phyloP scores from a whole-genome alignment of 2,888 invertebrate genomes.

The Antheraea yamamai region DNA sequence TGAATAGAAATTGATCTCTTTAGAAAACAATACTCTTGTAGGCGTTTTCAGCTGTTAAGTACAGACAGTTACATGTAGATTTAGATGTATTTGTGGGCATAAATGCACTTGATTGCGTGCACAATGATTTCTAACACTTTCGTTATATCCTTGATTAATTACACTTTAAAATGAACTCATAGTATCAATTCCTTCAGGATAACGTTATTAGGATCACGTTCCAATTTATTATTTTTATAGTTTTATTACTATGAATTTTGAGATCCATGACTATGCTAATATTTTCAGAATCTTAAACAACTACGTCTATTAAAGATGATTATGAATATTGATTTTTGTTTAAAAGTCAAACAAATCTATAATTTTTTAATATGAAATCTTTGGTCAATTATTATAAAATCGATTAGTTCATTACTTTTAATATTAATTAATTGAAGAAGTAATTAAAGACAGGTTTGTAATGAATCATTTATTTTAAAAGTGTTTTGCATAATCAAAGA shows the following conservation, averaged over 20 bases:
- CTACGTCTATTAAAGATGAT: background rate
- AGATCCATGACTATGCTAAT: background rate
- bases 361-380: background rate
- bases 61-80: background rate
- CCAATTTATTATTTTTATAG: background rate
- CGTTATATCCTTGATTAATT: background rate
- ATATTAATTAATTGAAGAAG: background rate
- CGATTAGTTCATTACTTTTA: background rate
- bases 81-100: background rate
- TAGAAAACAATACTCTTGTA: conserved; percentile 13
- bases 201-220: background rate
- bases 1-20: conserved; percentile 18
- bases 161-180: background rate
- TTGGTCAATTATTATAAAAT: background rate
- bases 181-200: background rate
- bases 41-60: background rate
- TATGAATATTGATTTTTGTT: background rate
- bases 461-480: background rate
- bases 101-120: too few species aligned
- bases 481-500: background rate
- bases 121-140: too few species aligned
- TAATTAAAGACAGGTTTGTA: background rate
- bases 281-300: background rate
- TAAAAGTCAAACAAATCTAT: background rate
- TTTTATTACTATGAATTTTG: background rate